These are phyloP conservation scores for Rhipidura dahli DNA, from an alignment of 2,113 vertebrate genomes.

Conservation along the genomic window DNA sequence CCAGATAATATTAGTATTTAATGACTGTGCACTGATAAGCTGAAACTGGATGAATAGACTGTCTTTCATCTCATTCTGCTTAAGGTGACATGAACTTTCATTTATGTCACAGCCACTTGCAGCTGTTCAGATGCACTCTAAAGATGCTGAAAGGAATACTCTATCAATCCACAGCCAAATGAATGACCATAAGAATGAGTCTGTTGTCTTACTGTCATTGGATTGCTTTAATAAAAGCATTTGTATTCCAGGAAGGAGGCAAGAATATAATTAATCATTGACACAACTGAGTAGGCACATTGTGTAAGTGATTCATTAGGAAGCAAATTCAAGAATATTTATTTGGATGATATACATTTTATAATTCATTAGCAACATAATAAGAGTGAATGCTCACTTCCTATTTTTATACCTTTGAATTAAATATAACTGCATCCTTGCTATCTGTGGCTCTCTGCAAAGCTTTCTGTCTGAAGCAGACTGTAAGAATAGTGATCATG, in stretches of 20 bases:
- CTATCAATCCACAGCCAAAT: constrained; percentile 30
- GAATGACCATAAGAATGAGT: constrained; percentile 20
- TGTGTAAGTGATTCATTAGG: constrained; percentile 57
- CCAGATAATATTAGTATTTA: constrained; percentile 48
- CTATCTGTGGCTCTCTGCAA: background rate
- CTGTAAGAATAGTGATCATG: background rate
- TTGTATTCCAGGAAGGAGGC: constrained; percentile 62
- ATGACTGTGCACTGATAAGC: constrained; percentile 32
- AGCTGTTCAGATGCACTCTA: constrained; percentile 42
- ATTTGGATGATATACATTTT: constrained; percentile 47
- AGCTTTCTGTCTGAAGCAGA: background rate
- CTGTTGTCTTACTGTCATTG: constrained; percentile 48
- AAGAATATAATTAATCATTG: constrained; percentile 70
- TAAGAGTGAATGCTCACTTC: constrained; percentile 26
- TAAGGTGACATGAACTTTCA: constrained; percentile 42
- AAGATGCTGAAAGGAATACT: constrained; percentile 27
- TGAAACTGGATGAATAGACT: constrained; percentile 20
- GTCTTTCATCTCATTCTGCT: constrained; percentile 37
- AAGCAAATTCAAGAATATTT: constrained; percentile 61
- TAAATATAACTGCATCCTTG: constrained; percentile 14
- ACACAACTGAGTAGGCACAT: constrained; percentile 58
- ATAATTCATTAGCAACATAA: constrained; percentile 62
- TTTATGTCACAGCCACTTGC: constrained; percentile 49
- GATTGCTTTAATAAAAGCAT: constrained; percentile 46
- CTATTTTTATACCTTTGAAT: constrained; percentile 46